phyloP scores from a whole-genome alignment of 1,140 invertebrate genomes.

The Heliothis virescens region DNA sequence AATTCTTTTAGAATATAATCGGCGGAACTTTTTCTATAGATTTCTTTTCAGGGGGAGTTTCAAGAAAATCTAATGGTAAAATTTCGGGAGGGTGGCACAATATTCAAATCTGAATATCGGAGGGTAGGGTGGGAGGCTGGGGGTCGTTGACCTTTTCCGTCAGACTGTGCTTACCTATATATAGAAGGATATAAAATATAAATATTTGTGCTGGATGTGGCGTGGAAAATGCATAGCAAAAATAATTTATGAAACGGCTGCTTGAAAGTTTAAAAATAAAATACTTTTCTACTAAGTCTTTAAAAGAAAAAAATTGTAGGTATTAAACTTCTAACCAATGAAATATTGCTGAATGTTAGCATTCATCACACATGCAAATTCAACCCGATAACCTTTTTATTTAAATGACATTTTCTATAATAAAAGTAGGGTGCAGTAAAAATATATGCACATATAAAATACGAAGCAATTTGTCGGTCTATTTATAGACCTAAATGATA shows the following conservation, averaged over 20 bases:
- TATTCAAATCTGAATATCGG: slow-evolving; percentile 80
- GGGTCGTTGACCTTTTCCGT: slow-evolving; percentile 76
- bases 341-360: background rate
- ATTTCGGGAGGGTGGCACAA: slow-evolving; percentile 63
- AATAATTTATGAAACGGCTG: too few species aligned
- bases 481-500: background rate
- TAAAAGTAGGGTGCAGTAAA: background rate
- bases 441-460: background rate
- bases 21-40: slow-evolving; percentile 5
- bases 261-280: background rate
- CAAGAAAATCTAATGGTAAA: slow-evolving; percentile 69
- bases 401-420: background rate
- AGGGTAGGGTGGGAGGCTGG: slow-evolving; percentile 58
- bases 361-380: background rate
- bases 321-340: background rate
- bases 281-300: background rate
- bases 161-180: slow-evolving; percentile 61
- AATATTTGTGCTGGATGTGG: slow-evolving; percentile 44
- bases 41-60: slow-evolving; percentile 18
- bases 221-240: background rate
- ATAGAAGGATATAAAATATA: slow-evolving; percentile 46
- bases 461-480: background rate
- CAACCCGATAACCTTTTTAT: background rate
- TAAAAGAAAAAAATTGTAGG: background rate
- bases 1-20: slow-evolving; percentile 6